Evolutionary conservation across 2,113 vertebrate species (phyloP).

Genomic region (Eonycteris spelaea): DNA sequence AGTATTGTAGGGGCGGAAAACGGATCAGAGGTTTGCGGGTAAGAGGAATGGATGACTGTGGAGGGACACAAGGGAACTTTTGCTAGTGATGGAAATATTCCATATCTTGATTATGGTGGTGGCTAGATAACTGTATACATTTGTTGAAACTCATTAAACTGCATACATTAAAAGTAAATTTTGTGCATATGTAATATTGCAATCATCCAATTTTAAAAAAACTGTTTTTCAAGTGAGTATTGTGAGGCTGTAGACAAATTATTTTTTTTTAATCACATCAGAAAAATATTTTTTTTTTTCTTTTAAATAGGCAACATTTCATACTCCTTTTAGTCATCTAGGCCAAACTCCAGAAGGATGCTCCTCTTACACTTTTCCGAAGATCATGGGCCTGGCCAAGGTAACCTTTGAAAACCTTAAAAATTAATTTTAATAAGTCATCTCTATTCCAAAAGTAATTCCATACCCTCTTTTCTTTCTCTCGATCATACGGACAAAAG

Average conservation of each 20-base stretch:
- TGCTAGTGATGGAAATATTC: neutral
- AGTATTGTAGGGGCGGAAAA: neutral
- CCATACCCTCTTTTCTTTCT: neutral
- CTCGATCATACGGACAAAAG: neutral
- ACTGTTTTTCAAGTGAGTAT: neutral
- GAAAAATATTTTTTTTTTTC: neutral
- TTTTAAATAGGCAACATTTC: slow-evolving; percentile 86
- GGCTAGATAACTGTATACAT: neutral
- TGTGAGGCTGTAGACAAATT: neutral
- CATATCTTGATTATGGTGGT: accelerated
- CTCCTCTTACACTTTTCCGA: slow-evolving; percentile 90
- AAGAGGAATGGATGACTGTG: neutral
- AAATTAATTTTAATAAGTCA: neutral
- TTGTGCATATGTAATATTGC: neutral
- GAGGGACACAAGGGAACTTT: neutral
- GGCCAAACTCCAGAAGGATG: slow-evolving; percentile 90
- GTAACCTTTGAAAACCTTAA: slow-evolving; percentile 71
- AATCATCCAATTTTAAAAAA: neutral
- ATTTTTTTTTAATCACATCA: neutral
- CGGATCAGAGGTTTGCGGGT: neutral
- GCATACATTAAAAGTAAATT: neutral
- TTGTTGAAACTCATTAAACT: neutral
- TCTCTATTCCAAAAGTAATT: neutral
- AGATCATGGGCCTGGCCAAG: slow-evolving; percentile 90
- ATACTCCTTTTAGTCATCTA: slow-evolving; percentile 87